phyloP scores from a whole-genome alignment of 2,797 vertebrate genomes.

The Sciaenops ocellatus region DNA sequence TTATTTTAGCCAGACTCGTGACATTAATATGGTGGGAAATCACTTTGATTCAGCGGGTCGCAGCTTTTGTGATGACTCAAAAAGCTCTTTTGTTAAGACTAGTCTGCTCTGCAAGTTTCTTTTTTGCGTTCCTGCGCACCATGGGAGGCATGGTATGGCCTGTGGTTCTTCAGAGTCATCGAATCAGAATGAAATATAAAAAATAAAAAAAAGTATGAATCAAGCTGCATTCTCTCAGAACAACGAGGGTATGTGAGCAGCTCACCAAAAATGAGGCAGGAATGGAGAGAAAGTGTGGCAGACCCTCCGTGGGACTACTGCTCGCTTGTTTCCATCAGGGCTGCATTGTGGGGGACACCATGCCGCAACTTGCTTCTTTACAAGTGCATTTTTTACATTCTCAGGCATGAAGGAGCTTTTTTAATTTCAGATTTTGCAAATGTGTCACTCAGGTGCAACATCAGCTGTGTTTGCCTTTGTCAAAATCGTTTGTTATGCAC shows the following conservation, averaged over 20 bases:
- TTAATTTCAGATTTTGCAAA: conserved; percentile 1
- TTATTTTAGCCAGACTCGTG: conserved; percentile 48
- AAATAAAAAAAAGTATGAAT: conserved; percentile 26
- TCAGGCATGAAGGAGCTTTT: neutral
- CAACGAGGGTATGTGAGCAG: neutral
- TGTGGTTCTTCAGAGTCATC: conserved; percentile 41
- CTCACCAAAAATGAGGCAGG: neutral
- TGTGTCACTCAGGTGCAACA: conserved; percentile 10
- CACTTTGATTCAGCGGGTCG: conserved; percentile 65
- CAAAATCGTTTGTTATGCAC: neutral
- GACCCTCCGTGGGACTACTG: conserved; percentile 11
- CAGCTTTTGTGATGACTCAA: conserved; percentile 57
- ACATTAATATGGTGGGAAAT: conserved; percentile 74
- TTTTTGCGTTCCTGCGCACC: conserved; percentile 40
- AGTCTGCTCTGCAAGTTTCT: conserved; percentile 59
- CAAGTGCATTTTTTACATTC: neutral
- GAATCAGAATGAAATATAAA: conserved; percentile 32
- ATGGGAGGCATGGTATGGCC: conserved; percentile 51
- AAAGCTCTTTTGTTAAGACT: conserved; percentile 65
- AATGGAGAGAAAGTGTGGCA: conserved; percentile 5
- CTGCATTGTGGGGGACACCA: conserved; percentile 37
- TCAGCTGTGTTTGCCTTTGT: conserved; percentile 21
- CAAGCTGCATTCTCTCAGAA: conserved; percentile 28
- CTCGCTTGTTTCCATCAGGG: conserved; percentile 28
- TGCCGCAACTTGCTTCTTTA: conserved; percentile 5